Evolutionary conservation across 2,113 vertebrate genomes (phyloP).

Genomic region (Stegastes partitus): DNA sequence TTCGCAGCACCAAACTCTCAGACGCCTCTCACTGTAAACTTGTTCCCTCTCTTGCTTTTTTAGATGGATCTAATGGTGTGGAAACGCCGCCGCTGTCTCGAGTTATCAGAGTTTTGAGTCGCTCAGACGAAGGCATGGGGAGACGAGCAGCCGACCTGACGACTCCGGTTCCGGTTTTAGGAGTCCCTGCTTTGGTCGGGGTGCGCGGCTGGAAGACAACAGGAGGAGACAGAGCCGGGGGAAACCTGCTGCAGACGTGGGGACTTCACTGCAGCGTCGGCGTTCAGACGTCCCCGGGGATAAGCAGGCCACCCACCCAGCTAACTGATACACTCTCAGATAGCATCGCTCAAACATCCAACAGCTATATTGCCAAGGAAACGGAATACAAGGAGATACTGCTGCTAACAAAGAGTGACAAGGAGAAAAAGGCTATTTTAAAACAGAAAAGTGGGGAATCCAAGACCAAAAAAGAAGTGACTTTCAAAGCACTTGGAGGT

Average conservation of each 20-base stretch:
- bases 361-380: conserved; percentile 60
- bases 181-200: conserved; percentile 81
- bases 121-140: conserved; percentile 76
- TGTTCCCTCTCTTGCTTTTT: conserved; percentile 65
- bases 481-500: conserved; percentile 78
- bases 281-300: conserved; percentile 83
- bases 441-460: conserved; percentile 78
- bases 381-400: conserved; percentile 48
- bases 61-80: conserved; percentile 65
- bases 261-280: conserved; percentile 81
- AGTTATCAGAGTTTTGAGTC: conserved; percentile 53
- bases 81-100: conserved; percentile 48
- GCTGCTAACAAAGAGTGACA: conserved; percentile 64
- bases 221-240: conserved; percentile 58
- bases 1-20: conserved; percentile 33
- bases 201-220: conserved; percentile 79
- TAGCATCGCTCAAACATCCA: conserved; percentile 55
- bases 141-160: conserved; percentile 83
- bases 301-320: conserved; percentile 64
- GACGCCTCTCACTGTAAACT: conserved; percentile 58
- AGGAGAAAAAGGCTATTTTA: conserved; percentile 75
- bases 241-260: conserved; percentile 74
- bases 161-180: conserved; percentile 83
- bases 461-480: conserved; percentile 84
- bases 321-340: conserved; percentile 55